Conservation (phyloP, 2,113 vertebrate species). For the Campylomormyrus tamandua region DNA sequence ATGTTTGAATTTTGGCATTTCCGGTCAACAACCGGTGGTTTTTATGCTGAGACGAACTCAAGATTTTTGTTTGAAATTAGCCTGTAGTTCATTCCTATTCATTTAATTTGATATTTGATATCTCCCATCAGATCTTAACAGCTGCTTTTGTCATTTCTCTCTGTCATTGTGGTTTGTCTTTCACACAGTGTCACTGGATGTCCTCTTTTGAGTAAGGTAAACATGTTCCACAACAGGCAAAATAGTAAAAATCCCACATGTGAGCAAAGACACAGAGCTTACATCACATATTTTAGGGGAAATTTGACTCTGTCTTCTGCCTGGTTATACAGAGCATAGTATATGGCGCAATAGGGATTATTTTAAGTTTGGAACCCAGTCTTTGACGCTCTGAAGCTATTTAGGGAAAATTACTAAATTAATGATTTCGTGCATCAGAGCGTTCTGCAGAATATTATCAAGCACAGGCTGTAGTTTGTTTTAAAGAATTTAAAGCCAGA, state of each 20-base stretch:
- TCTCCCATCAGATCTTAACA: neutral
- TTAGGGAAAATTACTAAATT: neutral
- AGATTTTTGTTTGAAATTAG: neutral
- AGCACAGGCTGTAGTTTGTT: constrained; percentile 7
- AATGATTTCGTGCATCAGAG: neutral
- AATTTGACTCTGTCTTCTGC: neutral
- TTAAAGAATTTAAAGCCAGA: constrained; percentile 5
- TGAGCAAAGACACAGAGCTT: neutral
- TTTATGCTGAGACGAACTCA: neutral
- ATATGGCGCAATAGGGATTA: neutral
- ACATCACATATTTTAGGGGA: neutral
- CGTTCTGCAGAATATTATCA: neutral
- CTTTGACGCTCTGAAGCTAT: neutral
- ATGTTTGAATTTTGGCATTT: neutral
- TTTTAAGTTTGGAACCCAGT: neutral
- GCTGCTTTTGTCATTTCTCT: neutral
- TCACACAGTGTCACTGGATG: neutral
- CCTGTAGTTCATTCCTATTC: neutral
- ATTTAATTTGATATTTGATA: neutral
- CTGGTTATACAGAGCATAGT: neutral
- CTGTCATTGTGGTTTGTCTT: neutral
- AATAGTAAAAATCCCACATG: neutral
- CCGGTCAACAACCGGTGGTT: neutral
- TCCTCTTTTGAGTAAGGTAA: neutral
- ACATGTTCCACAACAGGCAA: neutral